A percentile compares a stretch with the other conserved stretches of the same genome.
phyloP scores from a whole-genome alignment of 2,797 vertebrate genomes.

The Sebastes itinus region DNA sequence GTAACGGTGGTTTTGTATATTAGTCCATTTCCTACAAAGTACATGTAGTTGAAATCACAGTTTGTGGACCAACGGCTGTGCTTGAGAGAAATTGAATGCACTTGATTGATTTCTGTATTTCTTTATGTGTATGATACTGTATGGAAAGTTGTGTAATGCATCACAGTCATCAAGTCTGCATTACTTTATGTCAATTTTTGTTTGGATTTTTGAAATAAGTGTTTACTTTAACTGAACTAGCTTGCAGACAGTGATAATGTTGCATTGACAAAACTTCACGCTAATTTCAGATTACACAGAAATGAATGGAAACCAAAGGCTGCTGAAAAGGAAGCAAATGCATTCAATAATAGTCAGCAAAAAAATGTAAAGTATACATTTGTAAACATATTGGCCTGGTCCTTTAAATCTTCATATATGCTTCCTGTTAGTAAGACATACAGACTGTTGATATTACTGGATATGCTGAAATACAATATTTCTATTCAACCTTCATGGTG shows the following conservation, averaged over 20 bases:
- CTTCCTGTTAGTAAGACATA: not conserved
- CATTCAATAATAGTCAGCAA: not conserved
- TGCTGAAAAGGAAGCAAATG: not conserved
- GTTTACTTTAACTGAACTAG: not conserved
- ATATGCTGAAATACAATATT: not conserved
- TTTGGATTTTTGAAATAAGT: not conserved
- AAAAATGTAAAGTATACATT: not conserved
- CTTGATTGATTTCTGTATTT: not conserved
- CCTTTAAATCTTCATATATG: not conserved
- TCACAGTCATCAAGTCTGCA: not conserved
- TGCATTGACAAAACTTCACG: not conserved
- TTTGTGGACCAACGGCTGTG: not conserved
- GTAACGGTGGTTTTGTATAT: not conserved
- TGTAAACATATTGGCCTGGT: not conserved
- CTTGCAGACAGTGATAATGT: not conserved
- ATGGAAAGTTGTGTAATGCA: not conserved
- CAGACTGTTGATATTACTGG: not conserved
- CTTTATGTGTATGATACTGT: not conserved
- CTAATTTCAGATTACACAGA: not conserved
- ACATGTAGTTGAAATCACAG: not conserved
- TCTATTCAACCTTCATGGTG: not conserved
- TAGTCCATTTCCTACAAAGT: not conserved
- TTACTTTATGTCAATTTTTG: not conserved
- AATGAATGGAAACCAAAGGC: not conserved
- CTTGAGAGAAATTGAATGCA: not conserved